phyloP scores from a whole-genome alignment of 2,797 vertebrate species.

The Girardinus metallicus region DNA sequence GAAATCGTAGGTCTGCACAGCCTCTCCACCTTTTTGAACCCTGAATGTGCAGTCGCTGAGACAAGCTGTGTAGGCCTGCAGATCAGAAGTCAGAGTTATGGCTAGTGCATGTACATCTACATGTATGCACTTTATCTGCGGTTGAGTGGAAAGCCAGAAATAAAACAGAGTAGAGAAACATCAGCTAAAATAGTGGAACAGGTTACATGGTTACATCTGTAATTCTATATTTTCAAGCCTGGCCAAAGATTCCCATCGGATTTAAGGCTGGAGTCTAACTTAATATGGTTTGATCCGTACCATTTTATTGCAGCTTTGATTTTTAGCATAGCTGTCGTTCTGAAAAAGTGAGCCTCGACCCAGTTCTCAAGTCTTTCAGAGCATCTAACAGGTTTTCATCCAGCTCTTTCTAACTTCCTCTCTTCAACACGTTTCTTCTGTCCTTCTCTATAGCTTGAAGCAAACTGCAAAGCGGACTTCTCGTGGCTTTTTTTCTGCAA shows the following conservation, averaged over 20 bases:
- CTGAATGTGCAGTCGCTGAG: conserved; percentile 87
- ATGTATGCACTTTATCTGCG: conserved; percentile 5
- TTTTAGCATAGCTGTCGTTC: neutral
- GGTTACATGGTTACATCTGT: neutral
- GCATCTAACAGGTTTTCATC: neutral
- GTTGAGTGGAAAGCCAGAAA: conserved; percentile 4
- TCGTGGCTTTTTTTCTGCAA: neutral
- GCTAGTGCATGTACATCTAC: neutral
- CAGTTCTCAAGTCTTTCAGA: neutral
- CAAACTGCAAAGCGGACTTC: neutral
- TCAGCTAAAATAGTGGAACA: neutral
- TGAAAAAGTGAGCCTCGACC: neutral
- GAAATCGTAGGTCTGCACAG: conserved; percentile 85
- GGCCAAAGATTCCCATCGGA: neutral
- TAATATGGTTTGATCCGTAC: neutral
- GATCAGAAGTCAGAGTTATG: conserved; percentile 18
- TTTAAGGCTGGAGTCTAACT: neutral
- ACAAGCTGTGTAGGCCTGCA: conserved; percentile 87
- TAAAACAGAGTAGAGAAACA: neutral
- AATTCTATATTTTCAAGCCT: neutral
- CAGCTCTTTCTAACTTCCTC: neutral
- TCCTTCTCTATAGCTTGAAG: neutral
- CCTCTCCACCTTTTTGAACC: conserved; percentile 45
- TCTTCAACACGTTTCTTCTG: neutral
- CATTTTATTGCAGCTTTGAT: neutral